These are phyloP conservation scores for Danaus chrysippus DNA, from an alignment of 2,888 invertebrate genomes.

Conservation along the genomic window DNA sequence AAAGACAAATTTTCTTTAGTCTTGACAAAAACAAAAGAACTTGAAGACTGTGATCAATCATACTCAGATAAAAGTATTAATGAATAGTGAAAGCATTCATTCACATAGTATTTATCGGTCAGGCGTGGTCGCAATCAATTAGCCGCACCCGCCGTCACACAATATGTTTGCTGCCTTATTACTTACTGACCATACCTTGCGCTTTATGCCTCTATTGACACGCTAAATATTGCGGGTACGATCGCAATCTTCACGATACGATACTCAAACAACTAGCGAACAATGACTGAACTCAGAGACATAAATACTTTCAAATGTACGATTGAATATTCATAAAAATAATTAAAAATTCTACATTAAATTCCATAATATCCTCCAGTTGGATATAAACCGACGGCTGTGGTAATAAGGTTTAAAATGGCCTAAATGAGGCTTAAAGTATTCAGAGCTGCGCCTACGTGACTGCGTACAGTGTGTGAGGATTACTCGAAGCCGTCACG, in stretches of 20 bases:
- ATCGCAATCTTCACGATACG: constrained; percentile 15
- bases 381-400: not conserved
- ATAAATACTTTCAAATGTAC: not conserved
- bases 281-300: too few species aligned
- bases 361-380: not conserved
- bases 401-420: not conserved
- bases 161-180: constrained; percentile 74
- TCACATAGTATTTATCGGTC: constrained; percentile 30
- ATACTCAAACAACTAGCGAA: too few species aligned
- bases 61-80: constrained; percentile 7
- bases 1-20: not conserved
- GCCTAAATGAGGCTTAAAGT: not conserved
- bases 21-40: not conserved
- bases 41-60: constrained; percentile 4
- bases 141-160: constrained; percentile 58
- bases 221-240: constrained; percentile 28
- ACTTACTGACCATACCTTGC: constrained; percentile 64
- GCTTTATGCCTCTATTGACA: constrained; percentile 40
- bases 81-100: constrained; percentile 2
- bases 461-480: constrained; percentile 35
- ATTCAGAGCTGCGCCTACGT: constrained; percentile 30
- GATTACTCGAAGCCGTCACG: constrained; percentile 38
- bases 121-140: constrained; percentile 72
- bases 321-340: not conserved
- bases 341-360: not conserved